Conservation (phyloP, 2,113 vertebrate species). For the Peucedramus taeniatus region DNA sequence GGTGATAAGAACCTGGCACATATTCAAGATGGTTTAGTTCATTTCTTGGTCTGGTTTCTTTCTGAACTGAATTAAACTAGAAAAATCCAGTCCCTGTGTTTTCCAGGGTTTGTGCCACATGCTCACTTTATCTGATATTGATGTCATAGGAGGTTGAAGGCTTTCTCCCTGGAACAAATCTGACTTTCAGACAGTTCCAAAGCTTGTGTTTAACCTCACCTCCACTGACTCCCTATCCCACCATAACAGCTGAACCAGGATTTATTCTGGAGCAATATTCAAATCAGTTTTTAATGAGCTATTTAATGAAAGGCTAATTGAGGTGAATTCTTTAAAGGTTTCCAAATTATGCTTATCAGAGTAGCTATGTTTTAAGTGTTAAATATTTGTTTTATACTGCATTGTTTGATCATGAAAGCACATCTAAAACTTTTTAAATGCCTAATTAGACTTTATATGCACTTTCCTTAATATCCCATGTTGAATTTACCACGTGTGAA, state of each 20-base stretch:
- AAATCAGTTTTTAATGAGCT: conserved; percentile 82
- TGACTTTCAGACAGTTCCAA: conserved; percentile 57
- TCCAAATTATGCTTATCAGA: conserved; percentile 74
- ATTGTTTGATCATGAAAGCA: conserved; percentile 76
- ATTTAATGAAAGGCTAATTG: conserved; percentile 90
- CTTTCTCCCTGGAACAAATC: conserved; percentile 24
- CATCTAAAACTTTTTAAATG: conserved; percentile 67
- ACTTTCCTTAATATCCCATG: conserved; percentile 31
- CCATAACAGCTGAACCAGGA: conserved; percentile 68
- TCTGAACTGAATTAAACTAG: not conserved
- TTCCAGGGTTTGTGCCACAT: not conserved
- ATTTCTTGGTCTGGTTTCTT: not conserved
- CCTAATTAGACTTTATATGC: conserved; percentile 46
- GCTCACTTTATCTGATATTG: not conserved
- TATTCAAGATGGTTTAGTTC: not conserved
- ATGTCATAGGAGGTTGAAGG: not conserved
- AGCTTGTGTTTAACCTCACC: conserved; percentile 70
- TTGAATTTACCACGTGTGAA: conserved; percentile 12
- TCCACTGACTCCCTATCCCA: conserved; percentile 71
- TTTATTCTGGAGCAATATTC: conserved; percentile 75
- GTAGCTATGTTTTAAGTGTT: conserved; percentile 73
- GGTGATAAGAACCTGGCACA: not conserved
- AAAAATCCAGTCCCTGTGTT: rapidly evolving
- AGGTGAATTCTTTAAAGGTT: conserved; percentile 85
- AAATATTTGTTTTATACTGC: conserved; percentile 71